Evolutionary conservation across 2,888 invertebrate species (phyloP).

Genomic region (Drosophila barbarae): DNA sequence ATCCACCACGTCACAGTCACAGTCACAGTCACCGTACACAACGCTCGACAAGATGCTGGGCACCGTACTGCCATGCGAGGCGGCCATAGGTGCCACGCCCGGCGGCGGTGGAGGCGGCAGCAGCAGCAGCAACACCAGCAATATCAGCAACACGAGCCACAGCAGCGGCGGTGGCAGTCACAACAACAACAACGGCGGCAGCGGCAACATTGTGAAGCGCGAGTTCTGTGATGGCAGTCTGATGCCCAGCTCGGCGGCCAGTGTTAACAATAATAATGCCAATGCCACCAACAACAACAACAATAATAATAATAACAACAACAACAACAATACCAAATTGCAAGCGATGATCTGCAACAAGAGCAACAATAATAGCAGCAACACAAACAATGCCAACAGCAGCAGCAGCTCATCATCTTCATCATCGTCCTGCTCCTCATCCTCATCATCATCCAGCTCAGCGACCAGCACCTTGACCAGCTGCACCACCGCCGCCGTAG

Average conservation of each 20-base stretch:
- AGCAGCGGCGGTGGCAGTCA: slow-evolving; percentile 39
- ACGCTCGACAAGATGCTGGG: slow-evolving; percentile 78
- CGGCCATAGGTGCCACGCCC: slow-evolving; percentile 78
- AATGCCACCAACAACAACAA: slow-evolving; percentile 56
- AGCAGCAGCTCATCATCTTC: slow-evolving; percentile 74
- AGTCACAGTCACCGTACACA: slow-evolving; percentile 53
- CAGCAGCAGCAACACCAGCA: slow-evolving; percentile 57
- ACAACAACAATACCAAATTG: slow-evolving; percentile 67
- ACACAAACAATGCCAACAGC: slow-evolving; percentile 41
- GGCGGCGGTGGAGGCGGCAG: slow-evolving; percentile 58
- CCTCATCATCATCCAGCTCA: slow-evolving; percentile 69
- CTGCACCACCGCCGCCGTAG: slow-evolving; percentile 75
- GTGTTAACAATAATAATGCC: slow-evolving; percentile 59
- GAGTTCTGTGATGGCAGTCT: slow-evolving; percentile 78
- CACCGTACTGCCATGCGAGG: slow-evolving; percentile 80
- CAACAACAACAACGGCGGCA: slow-evolving; percentile 31
- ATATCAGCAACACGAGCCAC: slow-evolving; percentile 37
- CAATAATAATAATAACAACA: slow-evolving; percentile 59
- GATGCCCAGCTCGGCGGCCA: slow-evolving; percentile 67
- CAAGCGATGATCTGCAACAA: slow-evolving; percentile 56
- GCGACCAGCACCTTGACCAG: slow-evolving; percentile 64
- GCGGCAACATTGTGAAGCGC: slow-evolving; percentile 76
- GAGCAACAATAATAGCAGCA: slow-evolving; percentile 35
- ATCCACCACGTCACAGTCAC: slow-evolving; percentile 61
- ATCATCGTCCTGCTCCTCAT: slow-evolving; percentile 73